A percentile compares a stretch with the other conserved stretches of the same genome.
Conservation (phyloP, 37 sponge, comb jelly and placozoan species). For the Dysidea cf. avara region DNA sequence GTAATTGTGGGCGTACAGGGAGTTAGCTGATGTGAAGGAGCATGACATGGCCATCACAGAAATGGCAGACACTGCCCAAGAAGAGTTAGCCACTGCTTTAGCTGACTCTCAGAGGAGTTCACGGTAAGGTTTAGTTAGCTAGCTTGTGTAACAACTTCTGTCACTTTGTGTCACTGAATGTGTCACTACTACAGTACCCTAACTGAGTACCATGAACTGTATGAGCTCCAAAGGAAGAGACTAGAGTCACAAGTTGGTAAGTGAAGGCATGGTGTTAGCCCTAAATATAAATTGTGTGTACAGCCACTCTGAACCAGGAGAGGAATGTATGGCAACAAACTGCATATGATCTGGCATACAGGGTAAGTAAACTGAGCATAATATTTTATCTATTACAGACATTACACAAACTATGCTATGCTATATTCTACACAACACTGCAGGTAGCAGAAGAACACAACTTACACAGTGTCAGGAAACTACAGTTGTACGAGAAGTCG, state of each 20-base stretch:
- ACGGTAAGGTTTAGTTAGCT: slow-evolving; percentile 31
- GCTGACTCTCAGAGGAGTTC: slow-evolving; percentile 87
- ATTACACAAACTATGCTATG: no score
- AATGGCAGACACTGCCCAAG: slow-evolving; percentile 61
- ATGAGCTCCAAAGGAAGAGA: slow-evolving; percentile 93
- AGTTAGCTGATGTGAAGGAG: slow-evolving; percentile 66
- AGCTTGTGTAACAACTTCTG: slow-evolving; percentile 1
- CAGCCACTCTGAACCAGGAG: slow-evolving; percentile 69
- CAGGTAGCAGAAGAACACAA: slow-evolving; percentile 14
- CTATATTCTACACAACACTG: no score
- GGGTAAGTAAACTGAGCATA: no score
- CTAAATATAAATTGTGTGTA: background rate
- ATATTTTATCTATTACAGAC: no score
- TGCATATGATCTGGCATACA: slow-evolving; percentile 73
- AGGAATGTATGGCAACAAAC: slow-evolving; percentile 86
- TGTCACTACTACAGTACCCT: slow-evolving; percentile 52
- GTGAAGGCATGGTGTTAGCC: slow-evolving; percentile 1
- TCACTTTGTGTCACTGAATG: background rate
- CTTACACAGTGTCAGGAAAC: slow-evolving; percentile 56
- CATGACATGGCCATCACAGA: slow-evolving; percentile 67
- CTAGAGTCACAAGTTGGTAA: slow-evolving; percentile 70
- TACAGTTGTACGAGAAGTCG: slow-evolving; percentile 87
- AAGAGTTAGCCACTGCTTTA: slow-evolving; percentile 76
- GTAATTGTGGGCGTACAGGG: slow-evolving; percentile 47
- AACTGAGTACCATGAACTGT: slow-evolving; percentile 91